Evolutionary conservation across 2,888 invertebrate genomes (phyloP).

Genomic region (Pristionchus maxplancki): DNA sequence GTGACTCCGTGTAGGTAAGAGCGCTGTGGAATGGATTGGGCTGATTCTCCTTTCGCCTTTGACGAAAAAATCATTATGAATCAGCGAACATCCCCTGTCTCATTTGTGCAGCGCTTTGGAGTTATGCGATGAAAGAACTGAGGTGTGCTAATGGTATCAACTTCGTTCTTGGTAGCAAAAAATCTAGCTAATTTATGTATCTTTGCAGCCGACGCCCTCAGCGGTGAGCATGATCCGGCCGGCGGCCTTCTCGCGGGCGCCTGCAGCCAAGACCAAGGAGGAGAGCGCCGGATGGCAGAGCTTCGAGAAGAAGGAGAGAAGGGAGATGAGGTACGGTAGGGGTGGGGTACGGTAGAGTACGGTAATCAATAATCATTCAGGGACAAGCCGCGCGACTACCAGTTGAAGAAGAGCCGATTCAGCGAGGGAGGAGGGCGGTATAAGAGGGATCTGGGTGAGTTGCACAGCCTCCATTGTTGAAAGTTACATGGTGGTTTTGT

Average conservation of each 20-base stretch:
- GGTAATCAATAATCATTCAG: not conserved
- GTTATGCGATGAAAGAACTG: no score
- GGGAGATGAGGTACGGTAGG: not conserved
- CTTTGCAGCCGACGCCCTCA: not conserved
- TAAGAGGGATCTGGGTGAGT: not conserved
- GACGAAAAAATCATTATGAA: no score
- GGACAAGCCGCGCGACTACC: not conserved
- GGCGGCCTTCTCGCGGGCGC: not conserved
- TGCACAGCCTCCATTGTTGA: no score
- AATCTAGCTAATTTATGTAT: no score
- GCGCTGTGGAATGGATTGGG: no score
- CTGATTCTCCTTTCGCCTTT: no score
- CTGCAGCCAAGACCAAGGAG: not conserved
- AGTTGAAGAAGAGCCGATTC: not conserved
- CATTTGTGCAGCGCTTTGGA: no score
- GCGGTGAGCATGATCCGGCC: not conserved
- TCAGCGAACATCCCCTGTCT: no score
- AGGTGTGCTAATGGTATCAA: no score
- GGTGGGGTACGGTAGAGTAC: not conserved
- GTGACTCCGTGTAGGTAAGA: no score
- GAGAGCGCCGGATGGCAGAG: not conserved
- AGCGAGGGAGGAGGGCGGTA: not conserved
- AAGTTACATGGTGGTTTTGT: not conserved
- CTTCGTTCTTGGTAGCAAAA: no score
- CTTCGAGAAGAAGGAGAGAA: slow-evolving; percentile 21